Percentiles rank a stretch among this genome's conserved stretches.
phyloP scores from a whole-genome alignment of 2,797 vertebrate species.

The Pseudochirops cupreus region DNA sequence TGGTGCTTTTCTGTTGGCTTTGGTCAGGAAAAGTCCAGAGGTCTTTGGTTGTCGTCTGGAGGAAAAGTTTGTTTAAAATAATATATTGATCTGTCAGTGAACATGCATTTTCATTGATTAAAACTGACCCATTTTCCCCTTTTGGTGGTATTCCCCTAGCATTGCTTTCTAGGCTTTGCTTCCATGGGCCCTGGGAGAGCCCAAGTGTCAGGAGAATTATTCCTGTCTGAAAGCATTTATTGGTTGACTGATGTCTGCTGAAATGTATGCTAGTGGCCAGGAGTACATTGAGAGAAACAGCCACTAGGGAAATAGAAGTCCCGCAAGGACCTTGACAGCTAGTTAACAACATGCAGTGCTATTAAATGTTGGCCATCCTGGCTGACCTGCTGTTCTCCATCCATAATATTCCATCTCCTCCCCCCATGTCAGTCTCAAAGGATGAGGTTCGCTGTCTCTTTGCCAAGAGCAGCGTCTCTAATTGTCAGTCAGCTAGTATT shows the following conservation, averaged over 20 bases:
- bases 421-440: neutral
- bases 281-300: neutral
- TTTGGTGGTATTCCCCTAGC: neutral
- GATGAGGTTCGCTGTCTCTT: neutral
- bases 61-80: neutral
- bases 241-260: neutral
- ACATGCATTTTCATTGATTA: neutral
- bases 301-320: neutral
- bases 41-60: neutral
- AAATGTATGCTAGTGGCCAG: neutral
- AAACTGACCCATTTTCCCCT: neutral
- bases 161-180: neutral
- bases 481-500: neutral
- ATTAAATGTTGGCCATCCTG: neutral
- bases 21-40: neutral
- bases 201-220: neutral
- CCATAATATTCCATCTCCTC: neutral
- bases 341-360: neutral
- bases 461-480: neutral
- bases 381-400: neutral
- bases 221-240: neutral
- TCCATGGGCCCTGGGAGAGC: neutral
- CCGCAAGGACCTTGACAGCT: neutral
- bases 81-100: neutral
- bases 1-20: neutral